Base-by-base conservation (phyloP, 2,797 vertebrate species). In the Pseudomugil gertrudae region DNA sequence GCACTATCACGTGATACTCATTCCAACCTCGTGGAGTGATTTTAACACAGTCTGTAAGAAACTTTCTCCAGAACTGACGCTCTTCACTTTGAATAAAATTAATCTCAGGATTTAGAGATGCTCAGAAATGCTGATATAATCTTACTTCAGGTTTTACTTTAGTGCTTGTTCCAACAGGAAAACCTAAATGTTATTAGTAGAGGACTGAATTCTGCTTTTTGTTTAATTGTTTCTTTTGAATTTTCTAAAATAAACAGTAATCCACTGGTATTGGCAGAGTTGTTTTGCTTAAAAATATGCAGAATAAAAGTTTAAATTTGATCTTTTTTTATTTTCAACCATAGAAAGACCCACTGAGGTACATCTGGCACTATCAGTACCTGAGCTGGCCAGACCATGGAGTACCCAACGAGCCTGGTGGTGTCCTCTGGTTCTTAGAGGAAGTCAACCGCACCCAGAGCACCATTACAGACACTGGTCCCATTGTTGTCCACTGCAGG, bases 401-500 rank as follows among this genome's bases (percentile, higher is more conserved):
- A 0, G 96, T 97, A 24, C 95, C 95, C 27, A 95, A 94, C 0
- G 95, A 96, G 78, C 95, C 95, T 0, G 94, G 95, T 0, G 95
- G 95, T 0, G 95, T 96, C 23, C 92, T 96, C 19, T 93, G 94
- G 89, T 96, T 97, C 82, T 89, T 96, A 60, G 94, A 96, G 62
- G 93, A 96, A 84, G 94, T 96, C 82, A 96, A 96, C 81, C 87
- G 87, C 71, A 92, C 94, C 4, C 95, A 97, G 84, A 87, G 86
- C 29, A 84, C 90, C 78, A 85, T 94, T 88, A 92, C 90, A 2
- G 91, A 92, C 38, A 90, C 94, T 0, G 95, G 96, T 29, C 96
- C 95, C 5, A 95, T 96, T 26, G 84, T 96, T 0, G 96, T 96
- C 79, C 96, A 96, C 90, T 96, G 96, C 96, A 96, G 96, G 95